Evolutionary conservation across 1,140 invertebrate species (phyloP).

Genomic region (Aleiodes sp.): DNA sequence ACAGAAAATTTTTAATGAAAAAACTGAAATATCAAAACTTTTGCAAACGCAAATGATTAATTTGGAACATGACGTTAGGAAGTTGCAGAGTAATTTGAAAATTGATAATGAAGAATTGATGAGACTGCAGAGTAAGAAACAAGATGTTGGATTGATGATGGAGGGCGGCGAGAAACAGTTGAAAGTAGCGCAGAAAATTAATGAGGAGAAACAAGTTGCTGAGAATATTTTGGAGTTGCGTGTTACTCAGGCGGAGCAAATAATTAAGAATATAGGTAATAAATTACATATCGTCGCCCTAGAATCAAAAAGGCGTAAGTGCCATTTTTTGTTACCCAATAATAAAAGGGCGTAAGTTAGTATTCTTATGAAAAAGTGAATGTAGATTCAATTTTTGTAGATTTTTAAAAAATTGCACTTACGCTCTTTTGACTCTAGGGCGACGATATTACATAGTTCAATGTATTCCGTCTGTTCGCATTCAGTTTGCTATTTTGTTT

Average conservation of each 20-base stretch:
- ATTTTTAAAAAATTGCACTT: too few relatives aligned
- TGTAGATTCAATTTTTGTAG: too few relatives aligned
- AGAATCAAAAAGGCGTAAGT: too few relatives aligned
- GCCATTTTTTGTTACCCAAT: too few relatives aligned
- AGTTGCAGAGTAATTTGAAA: conserved; percentile 43
- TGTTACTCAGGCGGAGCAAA: conserved; percentile 68
- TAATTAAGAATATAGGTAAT: conserved; percentile 59
- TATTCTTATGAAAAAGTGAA: too few relatives aligned
- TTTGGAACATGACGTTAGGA: conserved; percentile 51
- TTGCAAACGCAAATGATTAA: conserved; percentile 66
- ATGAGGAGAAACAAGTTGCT: conserved; percentile 70
- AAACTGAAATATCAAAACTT: conserved; percentile 55
- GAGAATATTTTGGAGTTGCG: conserved; percentile 71
- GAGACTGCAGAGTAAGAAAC: conserved; percentile 57
- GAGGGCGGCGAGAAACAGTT: conserved; percentile 70
- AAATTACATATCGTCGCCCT: too few relatives aligned
- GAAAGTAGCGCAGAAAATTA: conserved; percentile 52
- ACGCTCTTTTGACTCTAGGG: too few relatives aligned
- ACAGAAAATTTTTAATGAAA: conserved; percentile 56
- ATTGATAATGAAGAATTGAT: conserved; percentile 56
- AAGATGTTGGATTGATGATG: conserved; percentile 59
- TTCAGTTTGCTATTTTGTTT: too few relatives aligned
- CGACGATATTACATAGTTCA: too few relatives aligned
- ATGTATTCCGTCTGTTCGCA: too few relatives aligned
- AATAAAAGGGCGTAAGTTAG: too few relatives aligned